Conservation (phyloP, 2,888 invertebrate genomes). For the Rhogogaster chlorosoma region DNA sequence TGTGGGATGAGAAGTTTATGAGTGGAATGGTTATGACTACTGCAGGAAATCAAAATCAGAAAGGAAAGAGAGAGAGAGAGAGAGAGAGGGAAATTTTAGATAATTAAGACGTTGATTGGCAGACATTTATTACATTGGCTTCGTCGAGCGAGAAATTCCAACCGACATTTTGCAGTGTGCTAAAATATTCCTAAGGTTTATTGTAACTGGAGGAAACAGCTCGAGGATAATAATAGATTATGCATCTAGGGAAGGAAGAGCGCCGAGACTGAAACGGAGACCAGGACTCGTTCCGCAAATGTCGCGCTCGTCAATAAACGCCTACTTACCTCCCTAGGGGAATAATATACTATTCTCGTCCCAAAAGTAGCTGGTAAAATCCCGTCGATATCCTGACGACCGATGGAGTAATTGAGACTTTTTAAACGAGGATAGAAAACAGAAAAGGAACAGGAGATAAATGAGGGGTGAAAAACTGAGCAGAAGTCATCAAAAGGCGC, state of each 20-base stretch:
- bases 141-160: neutral
- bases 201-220: no score
- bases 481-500: neutral
- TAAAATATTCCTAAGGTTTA: no score
- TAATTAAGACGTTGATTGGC: neutral
- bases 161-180: no score
- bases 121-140: neutral
- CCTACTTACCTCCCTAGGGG: no score
- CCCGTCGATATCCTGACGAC: neutral
- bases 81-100: neutral
- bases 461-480: neutral
- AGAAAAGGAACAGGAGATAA: no score
- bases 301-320: no score
- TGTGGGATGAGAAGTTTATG: neutral
- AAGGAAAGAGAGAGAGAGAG: neutral
- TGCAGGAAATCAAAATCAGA: neutral
- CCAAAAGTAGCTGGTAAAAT: neutral
- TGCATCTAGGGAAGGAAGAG: no score
- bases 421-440: no score
- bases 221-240: no score
- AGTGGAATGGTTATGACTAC: neutral
- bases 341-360: no score
- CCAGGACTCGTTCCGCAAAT: no score
- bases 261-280: no score
- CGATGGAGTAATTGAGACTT: neutral